phyloP scores from a whole-genome alignment of 2,113 vertebrate species.

The Syngnathus floridae region DNA sequence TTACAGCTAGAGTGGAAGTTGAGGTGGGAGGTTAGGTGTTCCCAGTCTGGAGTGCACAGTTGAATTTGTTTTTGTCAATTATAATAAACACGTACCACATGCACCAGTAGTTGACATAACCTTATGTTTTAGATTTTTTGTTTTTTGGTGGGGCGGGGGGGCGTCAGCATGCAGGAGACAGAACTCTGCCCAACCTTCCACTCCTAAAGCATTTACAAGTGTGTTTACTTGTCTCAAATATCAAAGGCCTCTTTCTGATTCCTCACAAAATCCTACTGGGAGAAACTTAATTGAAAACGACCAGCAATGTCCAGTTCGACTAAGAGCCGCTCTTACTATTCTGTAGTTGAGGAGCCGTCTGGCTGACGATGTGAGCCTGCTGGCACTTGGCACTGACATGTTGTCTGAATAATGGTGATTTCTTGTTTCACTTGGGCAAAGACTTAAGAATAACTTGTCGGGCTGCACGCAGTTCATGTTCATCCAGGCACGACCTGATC shows the following conservation, averaged over 20 bases:
- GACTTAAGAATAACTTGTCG: constrained; percentile 24
- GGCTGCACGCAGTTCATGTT: constrained; percentile 48
- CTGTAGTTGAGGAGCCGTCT: constrained; percentile 3
- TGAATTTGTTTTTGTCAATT: constrained; percentile 3
- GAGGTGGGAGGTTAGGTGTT: constrained; percentile 40
- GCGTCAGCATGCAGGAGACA: constrained; percentile 34
- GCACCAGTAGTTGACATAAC: constrained; percentile 13
- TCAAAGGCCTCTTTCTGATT: constrained; percentile 27
- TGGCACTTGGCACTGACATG: constrained; percentile 39
- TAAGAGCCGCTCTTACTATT: constrained; percentile 1
- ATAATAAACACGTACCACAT: constrained; percentile 11
- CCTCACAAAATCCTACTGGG: constrained; percentile 15
- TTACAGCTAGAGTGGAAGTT: constrained; percentile 60
- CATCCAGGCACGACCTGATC: constrained; percentile 61
- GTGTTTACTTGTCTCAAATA: constrained; percentile 44
- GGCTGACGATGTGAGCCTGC: constrained; percentile 26
- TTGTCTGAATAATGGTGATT: constrained; percentile 37
- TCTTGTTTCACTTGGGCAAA: constrained; percentile 23
- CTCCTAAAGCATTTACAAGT: constrained; percentile 34
- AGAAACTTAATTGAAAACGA: constrained; percentile 25
- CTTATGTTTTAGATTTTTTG: constrained; percentile 17
- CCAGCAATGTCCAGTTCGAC: constrained; percentile 31
- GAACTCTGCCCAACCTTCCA: constrained; percentile 24
- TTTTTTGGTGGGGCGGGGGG: constrained; percentile 2
- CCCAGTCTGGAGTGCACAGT: constrained; percentile 17